Evolutionary conservation across 2,888 invertebrate species (phyloP).

Genomic region (Isotomurus palustris): DNA sequence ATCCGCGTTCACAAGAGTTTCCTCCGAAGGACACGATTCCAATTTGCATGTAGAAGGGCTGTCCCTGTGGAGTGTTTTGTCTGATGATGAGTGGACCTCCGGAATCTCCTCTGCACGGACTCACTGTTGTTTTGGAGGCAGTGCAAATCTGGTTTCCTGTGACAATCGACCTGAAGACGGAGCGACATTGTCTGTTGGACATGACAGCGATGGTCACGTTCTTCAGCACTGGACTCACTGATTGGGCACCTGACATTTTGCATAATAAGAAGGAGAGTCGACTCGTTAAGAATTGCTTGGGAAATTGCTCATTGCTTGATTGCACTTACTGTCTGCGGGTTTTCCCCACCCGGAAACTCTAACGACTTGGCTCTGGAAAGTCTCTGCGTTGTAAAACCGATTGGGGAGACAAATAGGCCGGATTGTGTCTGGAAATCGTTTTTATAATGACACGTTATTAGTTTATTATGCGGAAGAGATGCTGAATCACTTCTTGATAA

Average conservation of each 20-base stretch:
- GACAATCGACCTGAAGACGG: conserved; percentile 40
- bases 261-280: background rate
- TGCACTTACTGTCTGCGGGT: conserved; percentile 36
- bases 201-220: conserved; percentile 42
- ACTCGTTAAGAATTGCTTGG: background rate
- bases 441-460: background rate
- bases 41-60: conserved; percentile 40
- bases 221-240: conserved; percentile 35
- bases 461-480: background rate
- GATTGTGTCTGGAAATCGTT: conserved; percentile 28
- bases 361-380: conserved; percentile 38
- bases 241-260: conserved; percentile 8
- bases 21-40: conserved; percentile 45
- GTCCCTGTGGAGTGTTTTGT: conserved; percentile 33
- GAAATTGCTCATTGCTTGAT: background rate
- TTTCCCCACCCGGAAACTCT: conserved; percentile 45
- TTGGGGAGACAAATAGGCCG: conserved; percentile 44
- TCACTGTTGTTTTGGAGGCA: conserved; percentile 38
- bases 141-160: conserved; percentile 45
- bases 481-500: background rate
- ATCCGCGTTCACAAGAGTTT: conserved; percentile 39
- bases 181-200: conserved; percentile 40
- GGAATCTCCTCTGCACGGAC: conserved; percentile 37
- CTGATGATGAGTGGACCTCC: conserved; percentile 36
- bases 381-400: conserved; percentile 34